Conservation (phyloP, 2,797 vertebrate species). For the Glyptemys insculpta region DNA sequence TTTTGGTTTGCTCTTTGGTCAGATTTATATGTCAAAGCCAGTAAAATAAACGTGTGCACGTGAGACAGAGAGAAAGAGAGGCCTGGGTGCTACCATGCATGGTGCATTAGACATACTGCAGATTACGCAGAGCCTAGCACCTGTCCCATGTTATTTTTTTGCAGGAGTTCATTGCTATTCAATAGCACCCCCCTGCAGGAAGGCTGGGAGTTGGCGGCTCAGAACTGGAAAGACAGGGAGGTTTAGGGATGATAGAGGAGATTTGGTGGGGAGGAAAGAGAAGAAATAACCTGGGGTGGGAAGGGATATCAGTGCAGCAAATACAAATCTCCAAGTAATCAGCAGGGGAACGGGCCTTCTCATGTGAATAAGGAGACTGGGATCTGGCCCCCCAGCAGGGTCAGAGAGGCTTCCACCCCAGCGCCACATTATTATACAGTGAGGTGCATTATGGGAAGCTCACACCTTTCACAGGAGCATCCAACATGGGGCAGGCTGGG, state of each 20-base stretch:
- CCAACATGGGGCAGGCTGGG: not conserved
- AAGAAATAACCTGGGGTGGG: not conserved
- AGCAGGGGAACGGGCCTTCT: accelerated
- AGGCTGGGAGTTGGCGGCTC: not conserved
- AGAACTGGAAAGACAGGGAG: not conserved
- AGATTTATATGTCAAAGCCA: accelerated
- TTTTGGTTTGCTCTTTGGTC: not conserved
- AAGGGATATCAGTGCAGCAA: not conserved
- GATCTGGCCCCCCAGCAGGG: accelerated
- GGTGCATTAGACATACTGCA: accelerated
- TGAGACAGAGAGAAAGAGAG: not conserved
- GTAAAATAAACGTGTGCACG: accelerated
- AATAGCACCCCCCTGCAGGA: not conserved
- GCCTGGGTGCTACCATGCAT: accelerated
- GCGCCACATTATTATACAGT: accelerated
- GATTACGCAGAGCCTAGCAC: not conserved
- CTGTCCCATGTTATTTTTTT: accelerated
- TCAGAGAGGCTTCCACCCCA: accelerated
- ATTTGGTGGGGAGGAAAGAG: accelerated
- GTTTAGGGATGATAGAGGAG: not conserved
- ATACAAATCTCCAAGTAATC: not conserved
- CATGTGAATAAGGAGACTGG: not conserved
- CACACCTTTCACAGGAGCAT: not conserved
- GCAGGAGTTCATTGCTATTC: not conserved
- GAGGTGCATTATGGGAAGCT: not conserved